phyloP scores from a whole-genome alignment of 2,113 vertebrate species.

The Bostrychus sinensis region DNA sequence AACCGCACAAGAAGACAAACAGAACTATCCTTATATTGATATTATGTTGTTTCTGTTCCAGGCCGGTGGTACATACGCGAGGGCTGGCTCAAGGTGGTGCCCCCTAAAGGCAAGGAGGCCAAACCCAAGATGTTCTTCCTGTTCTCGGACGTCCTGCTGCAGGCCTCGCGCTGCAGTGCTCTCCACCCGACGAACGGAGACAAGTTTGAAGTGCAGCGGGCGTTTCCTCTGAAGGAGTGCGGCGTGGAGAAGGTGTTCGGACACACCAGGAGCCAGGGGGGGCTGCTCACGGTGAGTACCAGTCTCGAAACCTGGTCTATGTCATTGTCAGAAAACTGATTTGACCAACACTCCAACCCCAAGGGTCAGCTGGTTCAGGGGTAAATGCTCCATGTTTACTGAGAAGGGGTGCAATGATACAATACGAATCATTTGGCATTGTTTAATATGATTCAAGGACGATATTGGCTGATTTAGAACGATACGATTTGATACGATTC shows the following conservation, averaged over 20 bases:
- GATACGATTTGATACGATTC: no score
- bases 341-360: no score
- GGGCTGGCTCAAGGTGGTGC: constrained; percentile 80
- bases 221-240: constrained; percentile 85
- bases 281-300: constrained; percentile 75
- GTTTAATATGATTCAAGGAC: no score
- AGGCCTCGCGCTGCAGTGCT: constrained; percentile 82
- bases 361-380: no score
- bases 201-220: constrained; percentile 74
- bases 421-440: no score
- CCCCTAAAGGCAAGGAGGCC: constrained; percentile 74
- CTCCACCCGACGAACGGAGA: constrained; percentile 73
- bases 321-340: no score
- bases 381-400: no score
- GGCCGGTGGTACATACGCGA: constrained; percentile 78
- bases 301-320: no score
- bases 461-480: no score
- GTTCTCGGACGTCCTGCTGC: constrained; percentile 90
- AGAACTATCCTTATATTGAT: neutral
- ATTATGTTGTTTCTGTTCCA: constrained; percentile 33
- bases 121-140: constrained; percentile 88
- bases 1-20: no score
- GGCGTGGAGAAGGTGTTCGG: constrained; percentile 84
- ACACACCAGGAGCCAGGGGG: constrained; percentile 79
- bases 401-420: no score